These are phyloP conservation scores for Melanostigma gelatinosum DNA, from an alignment of 2,113 vertebrate genomes.

Conservation along the genomic window DNA sequence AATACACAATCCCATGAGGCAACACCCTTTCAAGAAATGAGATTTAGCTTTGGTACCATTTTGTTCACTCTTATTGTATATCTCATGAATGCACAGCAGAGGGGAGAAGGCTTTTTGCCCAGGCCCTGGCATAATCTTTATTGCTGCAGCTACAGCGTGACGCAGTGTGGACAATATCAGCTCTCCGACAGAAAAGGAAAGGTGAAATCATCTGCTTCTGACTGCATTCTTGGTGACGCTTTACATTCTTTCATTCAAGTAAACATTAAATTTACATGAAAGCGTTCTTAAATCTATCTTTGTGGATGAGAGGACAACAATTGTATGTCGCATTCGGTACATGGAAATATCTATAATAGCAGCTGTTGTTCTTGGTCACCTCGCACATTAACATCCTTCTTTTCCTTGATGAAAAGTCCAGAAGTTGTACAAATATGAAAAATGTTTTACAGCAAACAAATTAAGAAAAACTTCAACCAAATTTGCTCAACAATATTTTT, in stretches of 20 bases:
- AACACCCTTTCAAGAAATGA: constrained; percentile 46
- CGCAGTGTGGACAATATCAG: constrained; percentile 17
- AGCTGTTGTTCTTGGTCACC: not conserved
- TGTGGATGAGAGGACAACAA: not conserved
- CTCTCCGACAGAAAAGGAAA: constrained; percentile 14
- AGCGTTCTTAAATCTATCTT: not conserved
- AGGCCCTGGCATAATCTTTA: constrained; percentile 41
- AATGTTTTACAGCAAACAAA: not conserved
- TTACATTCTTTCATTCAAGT: not conserved
- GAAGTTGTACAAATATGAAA: not conserved
- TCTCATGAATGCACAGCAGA: constrained; percentile 56
- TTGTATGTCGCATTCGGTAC: not conserved
- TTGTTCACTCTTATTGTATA: constrained; percentile 40
- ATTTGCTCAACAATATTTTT: not conserved
- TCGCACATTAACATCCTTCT: not conserved
- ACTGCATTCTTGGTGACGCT: not conserved
- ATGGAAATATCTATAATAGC: not conserved
- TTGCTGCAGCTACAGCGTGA: constrained; percentile 37
- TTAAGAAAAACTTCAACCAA: not conserved
- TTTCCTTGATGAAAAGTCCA: not conserved
- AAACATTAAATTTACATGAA: not conserved
- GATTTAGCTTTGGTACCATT: constrained; percentile 35
- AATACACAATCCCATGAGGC: constrained; percentile 5
- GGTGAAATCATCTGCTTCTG: not conserved
- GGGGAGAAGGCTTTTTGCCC: constrained; percentile 39